phyloP scores from a whole-genome alignment of 1,140 invertebrate genomes.

The Platyscapa corneri region DNA sequence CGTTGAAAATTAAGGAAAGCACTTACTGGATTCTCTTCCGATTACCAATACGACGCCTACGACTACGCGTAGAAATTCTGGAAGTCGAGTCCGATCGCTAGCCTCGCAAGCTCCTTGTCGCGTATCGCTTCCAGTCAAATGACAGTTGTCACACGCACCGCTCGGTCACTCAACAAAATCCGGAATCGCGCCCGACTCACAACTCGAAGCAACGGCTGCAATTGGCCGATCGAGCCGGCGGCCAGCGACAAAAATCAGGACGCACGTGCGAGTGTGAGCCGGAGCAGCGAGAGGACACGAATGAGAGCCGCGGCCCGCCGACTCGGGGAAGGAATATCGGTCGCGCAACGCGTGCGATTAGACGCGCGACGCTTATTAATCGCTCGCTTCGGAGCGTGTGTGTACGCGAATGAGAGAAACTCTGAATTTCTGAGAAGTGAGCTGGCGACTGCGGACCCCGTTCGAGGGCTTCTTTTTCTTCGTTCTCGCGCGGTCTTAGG shows the following conservation, averaged over 20 bases:
- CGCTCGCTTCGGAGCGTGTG: neutral
- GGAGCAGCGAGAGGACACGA: neutral
- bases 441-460: neutral
- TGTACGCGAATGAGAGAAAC: neutral
- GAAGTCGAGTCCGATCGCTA: too few species aligned
- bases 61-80: too few species aligned
- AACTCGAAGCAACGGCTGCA: too few species aligned
- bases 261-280: neutral
- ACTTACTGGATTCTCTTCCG: too few species aligned
- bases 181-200: too few species aligned
- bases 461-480: neutral
- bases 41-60: too few species aligned
- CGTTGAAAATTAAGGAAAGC: too few species aligned
- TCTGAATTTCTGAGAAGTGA: neutral
- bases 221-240: too few species aligned
- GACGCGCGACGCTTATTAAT: constrained; percentile 34
- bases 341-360: constrained; percentile 4
- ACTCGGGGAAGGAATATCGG: neutral
- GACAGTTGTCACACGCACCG: too few species aligned
- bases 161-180: too few species aligned
- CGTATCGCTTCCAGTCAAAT: too few species aligned
- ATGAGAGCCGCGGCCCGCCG: neutral
- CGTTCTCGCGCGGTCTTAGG: neutral
- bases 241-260: neutral
- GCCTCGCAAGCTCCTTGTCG: too few species aligned